A percentile compares a stretch with the other conserved stretches of the same genome.
Conservation (phyloP, 2,113 vertebrate genomes). For the Gymnogyps californianus region DNA sequence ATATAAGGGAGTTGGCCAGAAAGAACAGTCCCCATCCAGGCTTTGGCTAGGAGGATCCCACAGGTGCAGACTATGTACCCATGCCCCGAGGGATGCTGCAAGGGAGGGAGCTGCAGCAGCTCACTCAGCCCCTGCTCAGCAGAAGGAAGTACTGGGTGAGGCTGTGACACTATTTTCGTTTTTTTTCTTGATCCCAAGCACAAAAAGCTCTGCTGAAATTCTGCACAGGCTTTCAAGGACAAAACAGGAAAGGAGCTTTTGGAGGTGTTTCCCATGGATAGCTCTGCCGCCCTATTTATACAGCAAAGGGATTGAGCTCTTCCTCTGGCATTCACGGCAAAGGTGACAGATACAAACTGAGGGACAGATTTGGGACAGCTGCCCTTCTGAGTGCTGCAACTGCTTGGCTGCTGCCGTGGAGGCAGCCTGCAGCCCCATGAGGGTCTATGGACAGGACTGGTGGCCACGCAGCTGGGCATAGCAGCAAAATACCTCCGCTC, state of each 20-base stretch:
- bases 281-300: not conserved
- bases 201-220: not conserved
- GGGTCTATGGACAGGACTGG: not conserved
- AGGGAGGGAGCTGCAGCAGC: not conserved
- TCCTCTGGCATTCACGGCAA: not conserved
- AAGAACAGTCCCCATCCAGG: not conserved
- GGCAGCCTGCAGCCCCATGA: not conserved
- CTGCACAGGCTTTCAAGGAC: not conserved
- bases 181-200: not conserved
- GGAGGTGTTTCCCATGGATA: not conserved
- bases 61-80: not conserved
- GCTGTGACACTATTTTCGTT: not conserved
- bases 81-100: not conserved
- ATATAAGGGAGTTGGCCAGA: not conserved
- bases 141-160: not conserved
- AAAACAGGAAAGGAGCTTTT: not conserved
- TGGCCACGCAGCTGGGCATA: fast-evolving
- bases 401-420: not conserved
- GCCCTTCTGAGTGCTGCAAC: not conserved
- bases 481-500: fast-evolving
- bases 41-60: not conserved
- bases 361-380: not conserved
- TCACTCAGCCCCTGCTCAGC: not conserved
- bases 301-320: not conserved
- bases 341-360: not conserved